Base-by-base conservation (phyloP, 2,888 invertebrate species). In the Antheraea assamensis region DNA sequence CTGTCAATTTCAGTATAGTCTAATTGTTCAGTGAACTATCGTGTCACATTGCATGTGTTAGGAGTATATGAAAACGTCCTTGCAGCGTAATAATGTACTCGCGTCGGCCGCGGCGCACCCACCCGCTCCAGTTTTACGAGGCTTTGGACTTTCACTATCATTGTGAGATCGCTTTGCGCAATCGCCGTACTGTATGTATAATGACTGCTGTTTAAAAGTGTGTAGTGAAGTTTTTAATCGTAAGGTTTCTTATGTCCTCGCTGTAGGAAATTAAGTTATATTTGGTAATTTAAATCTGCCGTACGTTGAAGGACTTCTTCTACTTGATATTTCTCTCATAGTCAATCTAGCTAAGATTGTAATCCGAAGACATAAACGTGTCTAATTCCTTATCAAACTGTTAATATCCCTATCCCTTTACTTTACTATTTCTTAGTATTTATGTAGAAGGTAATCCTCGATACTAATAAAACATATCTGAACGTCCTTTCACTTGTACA, bases 111-210 rank as follows among this genome's bases (percentile, higher is more conserved):
- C 73, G 83, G 86, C 88, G 88, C 89, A 90, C 90, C 90, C 87
- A 89, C 86, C 88, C 80, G 92, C 88, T 91, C 91, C 91, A 92
- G 90, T 91, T 92, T 88, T 82, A 80, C 79, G 77, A 82, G 79
- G 85, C 84, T 84, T 85, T 83, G 81, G 84, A 93, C 94, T 93
- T 94, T 94, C 93, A 93, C 93, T 90, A 90, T 89, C 90, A 91
- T 91, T 93, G 91, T 91, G 80, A 85, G 85, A 86, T 80, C 81
- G 80, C 81, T 84, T 92, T 92, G 85, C 90, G 88, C 88, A 93
- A 92, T 81, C 75, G 79, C 79, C 75, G 78, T 77, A 82, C 83
- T 77, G 83, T 81, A 84, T 85, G 79, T 74, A 76, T 74, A 77
- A 75, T 75, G 72, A 30, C 31, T 66, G 66, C 66, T 72, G 73